A percentile compares a stretch with the other conserved stretches of the same genome.
Evolutionary conservation across 2,888 invertebrate species (phyloP).

Genomic region (Tridacna crocea): DNA sequence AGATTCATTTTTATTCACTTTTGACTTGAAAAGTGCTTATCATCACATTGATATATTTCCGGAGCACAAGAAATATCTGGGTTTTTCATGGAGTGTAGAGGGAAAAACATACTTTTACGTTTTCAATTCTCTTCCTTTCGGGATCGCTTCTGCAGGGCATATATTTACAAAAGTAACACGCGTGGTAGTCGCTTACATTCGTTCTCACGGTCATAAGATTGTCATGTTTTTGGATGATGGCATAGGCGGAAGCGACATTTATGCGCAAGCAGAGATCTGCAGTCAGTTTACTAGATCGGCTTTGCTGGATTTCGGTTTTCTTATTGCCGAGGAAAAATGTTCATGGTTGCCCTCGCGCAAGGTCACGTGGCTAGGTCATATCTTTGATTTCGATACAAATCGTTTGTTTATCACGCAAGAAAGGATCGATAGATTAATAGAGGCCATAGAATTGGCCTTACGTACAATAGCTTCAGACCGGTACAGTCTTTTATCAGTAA

Average conservation of each 20-base stretch:
- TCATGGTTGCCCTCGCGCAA: slow-evolving; percentile 1
- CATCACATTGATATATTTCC: slow-evolving; percentile 29
- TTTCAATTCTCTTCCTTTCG: slow-evolving; percentile 30
- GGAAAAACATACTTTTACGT: not conserved
- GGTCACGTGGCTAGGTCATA: slow-evolving; percentile 13
- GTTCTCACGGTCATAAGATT: slow-evolving; percentile 14
- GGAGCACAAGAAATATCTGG: slow-evolving; percentile 26
- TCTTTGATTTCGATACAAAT: not conserved
- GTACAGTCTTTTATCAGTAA: not conserved
- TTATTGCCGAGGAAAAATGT: slow-evolving; percentile 24
- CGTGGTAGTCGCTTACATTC: slow-evolving; percentile 1
- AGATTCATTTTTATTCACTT: slow-evolving; percentile 25
- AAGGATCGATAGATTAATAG: slow-evolving; percentile 6
- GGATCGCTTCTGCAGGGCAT: slow-evolving; percentile 23
- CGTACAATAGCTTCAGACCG: not conserved
- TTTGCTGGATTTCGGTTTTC: slow-evolving; percentile 23
- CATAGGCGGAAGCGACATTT: slow-evolving; percentile 7
- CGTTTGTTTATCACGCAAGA: slow-evolving; percentile 1
- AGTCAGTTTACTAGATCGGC: not conserved
- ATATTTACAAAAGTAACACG: slow-evolving; percentile 18
- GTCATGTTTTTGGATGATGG: slow-evolving; percentile 20
- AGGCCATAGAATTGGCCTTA: not conserved
- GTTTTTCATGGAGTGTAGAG: slow-evolving; percentile 25
- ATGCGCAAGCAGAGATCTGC: not conserved
- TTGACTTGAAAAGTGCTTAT: slow-evolving; percentile 33